Percentiles rank a stretch among this genome's conserved stretches.
Conservation (phyloP, 2,888 invertebrate species). For the Branchellion lobata region DNA sequence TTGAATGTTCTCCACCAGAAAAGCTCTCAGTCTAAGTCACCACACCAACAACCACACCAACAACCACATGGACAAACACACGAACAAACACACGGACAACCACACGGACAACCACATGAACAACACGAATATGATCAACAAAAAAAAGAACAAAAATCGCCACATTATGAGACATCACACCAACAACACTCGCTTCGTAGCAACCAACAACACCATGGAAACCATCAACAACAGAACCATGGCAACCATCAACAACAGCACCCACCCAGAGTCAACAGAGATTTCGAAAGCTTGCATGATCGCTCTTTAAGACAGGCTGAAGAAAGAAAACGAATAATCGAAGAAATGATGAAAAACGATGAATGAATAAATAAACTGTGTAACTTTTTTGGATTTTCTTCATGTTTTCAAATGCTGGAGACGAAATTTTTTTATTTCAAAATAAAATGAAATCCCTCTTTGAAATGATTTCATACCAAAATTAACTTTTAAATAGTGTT, state of each 20-base stretch:
- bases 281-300: not conserved
- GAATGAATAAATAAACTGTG: not conserved
- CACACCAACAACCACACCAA: too few relatives aligned
- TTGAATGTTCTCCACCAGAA: not conserved
- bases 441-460: too few relatives aligned
- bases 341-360: constrained; percentile 15
- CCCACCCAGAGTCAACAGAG: not conserved
- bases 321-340: constrained; percentile 2
- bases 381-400: not conserved
- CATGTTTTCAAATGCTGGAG: not conserved
- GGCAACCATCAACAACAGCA: not conserved
- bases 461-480: too few relatives aligned
- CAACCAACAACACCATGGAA: too few relatives aligned
- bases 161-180: too few relatives aligned
- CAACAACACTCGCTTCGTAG: too few relatives aligned
- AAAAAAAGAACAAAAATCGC: too few relatives aligned
- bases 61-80: too few relatives aligned
- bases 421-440: too few relatives aligned
- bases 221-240: not conserved
- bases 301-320: not conserved
- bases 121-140: too few relatives aligned
- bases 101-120: too few relatives aligned
- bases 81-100: too few relatives aligned
- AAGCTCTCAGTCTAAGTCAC: not conserved
- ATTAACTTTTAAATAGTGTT: not conserved